These are phyloP conservation scores for Cremastobaeus sp. DNA, from an alignment of 2,888 invertebrate genomes.

Conservation along the genomic window DNA sequence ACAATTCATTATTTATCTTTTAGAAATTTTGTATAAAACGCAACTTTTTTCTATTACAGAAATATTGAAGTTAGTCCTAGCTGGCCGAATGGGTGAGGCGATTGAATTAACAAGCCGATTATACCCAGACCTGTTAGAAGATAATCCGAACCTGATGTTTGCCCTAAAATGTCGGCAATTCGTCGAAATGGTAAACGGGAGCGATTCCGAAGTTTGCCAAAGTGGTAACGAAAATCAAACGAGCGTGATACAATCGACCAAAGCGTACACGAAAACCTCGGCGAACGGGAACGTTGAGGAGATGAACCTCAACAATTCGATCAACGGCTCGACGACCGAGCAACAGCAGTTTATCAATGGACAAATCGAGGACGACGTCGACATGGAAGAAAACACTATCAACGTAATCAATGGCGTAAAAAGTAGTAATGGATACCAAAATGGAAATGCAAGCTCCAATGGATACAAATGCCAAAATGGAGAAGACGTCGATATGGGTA, in stretches of 20 bases:
- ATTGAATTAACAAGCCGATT: constrained; percentile 92
- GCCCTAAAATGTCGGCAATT: constrained; percentile 98
- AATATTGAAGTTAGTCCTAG: constrained; percentile 94
- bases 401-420: constrained; percentile 76
- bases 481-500: constrained; percentile 87
- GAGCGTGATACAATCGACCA: constrained; percentile 91
- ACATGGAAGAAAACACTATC: constrained; percentile 80
- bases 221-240: constrained; percentile 80
- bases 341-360: constrained; percentile 76
- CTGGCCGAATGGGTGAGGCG: constrained; percentile 97
- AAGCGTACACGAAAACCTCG: constrained; percentile 77
- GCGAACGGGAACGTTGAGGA: constrained; percentile 78
- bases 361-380: constrained; percentile 79
- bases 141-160: constrained; percentile 94
- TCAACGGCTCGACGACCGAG: constrained; percentile 78
- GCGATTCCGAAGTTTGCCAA: constrained; percentile 84
- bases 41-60: constrained; percentile 80
- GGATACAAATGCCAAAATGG: constrained; percentile 82
- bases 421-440: constrained; percentile 81
- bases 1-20: no score
- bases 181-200: constrained; percentile 98
- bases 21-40: no score
- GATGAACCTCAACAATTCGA: constrained; percentile 79
- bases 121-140: constrained; percentile 95
- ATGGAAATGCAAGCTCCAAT: constrained; percentile 79